phyloP scores from a whole-genome alignment of 2,888 invertebrate genomes.

The Epistrophe eligans region DNA sequence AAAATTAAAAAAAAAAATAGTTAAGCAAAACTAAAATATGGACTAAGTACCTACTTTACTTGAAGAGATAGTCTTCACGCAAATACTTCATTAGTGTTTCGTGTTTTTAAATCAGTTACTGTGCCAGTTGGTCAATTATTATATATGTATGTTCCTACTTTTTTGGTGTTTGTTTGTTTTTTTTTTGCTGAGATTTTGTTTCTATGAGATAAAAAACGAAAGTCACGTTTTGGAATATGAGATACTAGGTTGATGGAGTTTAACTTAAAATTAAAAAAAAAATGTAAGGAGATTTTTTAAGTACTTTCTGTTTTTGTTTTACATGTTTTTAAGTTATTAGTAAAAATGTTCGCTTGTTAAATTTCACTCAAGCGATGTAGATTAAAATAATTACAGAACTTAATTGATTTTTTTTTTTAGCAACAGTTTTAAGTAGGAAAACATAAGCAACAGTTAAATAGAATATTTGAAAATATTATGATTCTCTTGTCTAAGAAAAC shows the following conservation, averaged over 20 bases:
- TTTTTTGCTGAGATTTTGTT: neutral
- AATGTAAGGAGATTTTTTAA: neutral
- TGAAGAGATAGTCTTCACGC: conserved; percentile 39
- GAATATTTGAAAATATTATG: neutral
- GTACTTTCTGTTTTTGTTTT: conserved; percentile 15
- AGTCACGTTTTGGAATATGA: conserved; percentile 30
- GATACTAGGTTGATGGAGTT: conserved; percentile 35
- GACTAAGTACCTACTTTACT: neutral
- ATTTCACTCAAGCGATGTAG: conserved; percentile 15
- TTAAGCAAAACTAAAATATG: neutral
- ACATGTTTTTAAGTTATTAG: conserved; percentile 1
- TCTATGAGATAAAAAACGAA: conserved; percentile 7
- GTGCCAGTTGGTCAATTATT: conserved; percentile 35
- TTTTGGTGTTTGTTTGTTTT: neutral
- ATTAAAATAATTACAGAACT: neutral
- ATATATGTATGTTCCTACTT: too few species aligned
- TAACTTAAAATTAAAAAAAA: conserved; percentile 22
- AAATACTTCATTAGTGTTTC: conserved; percentile 55
- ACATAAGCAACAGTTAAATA: neutral
- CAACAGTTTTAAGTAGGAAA: neutral
- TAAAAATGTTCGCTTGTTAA: conserved; percentile 18
- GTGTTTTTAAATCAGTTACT: conserved; percentile 6
- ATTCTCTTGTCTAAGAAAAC: too few species aligned
- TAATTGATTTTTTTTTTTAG: neutral
- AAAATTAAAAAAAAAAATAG: neutral